A percentile compares a stretch with the other conserved stretches of the same genome.
phyloP scores from a whole-genome alignment of 2,888 invertebrate species.

The Euzetes globulus region DNA sequence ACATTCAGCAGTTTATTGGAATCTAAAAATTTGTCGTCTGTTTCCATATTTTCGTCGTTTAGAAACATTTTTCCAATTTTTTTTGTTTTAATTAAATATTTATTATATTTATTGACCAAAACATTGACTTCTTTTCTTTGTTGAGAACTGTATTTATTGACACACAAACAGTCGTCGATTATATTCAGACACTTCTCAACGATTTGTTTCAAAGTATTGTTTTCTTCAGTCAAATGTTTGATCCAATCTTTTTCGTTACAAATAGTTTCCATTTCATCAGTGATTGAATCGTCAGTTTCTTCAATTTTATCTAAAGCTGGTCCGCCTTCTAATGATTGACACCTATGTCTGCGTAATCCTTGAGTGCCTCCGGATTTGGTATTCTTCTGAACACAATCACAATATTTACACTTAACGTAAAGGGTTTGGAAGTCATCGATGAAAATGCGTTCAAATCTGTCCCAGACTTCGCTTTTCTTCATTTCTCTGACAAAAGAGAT shows the following conservation, averaged over 20 bases:
- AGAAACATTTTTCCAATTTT: not conserved
- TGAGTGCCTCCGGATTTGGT: not conserved
- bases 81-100: not conserved
- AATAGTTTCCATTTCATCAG: not conserved
- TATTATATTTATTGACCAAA: conserved; percentile 13
- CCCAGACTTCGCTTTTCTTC: conserved; percentile 9
- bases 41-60: not conserved
- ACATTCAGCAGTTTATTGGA: not conserved
- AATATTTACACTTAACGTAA: conserved; percentile 13
- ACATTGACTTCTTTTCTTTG: conserved; percentile 17
- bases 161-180: conserved; percentile 21
- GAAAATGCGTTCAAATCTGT: conserved; percentile 17
- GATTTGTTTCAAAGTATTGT: not conserved
- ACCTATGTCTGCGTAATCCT: not conserved
- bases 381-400: not conserved
- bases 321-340: not conserved
- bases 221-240: not conserved
- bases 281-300: not conserved
- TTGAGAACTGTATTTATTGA: not conserved
- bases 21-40: not conserved
- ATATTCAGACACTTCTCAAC: conserved; percentile 23
- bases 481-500: not conserved
- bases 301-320: not conserved
- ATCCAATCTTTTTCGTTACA: not conserved
- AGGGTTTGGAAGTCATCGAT: not conserved